These are phyloP conservation scores for Channa striata DNA, from an alignment of 2,797 vertebrate genomes.

Conservation along the genomic window DNA sequence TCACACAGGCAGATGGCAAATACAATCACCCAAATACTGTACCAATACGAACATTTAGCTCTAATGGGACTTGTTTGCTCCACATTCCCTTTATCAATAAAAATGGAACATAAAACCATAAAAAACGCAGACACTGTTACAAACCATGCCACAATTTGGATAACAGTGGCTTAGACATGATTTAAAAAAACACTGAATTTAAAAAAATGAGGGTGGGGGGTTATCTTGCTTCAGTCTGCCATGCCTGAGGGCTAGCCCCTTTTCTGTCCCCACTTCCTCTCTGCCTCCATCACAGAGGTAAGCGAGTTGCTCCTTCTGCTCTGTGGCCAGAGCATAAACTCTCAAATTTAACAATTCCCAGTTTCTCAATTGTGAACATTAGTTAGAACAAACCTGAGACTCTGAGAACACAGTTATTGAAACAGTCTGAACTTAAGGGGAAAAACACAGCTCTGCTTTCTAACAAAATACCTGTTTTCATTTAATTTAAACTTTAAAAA, in stretches of 20 bases:
- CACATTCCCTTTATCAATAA: conserved; percentile 76
- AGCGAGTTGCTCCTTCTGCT: background rate
- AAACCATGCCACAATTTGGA: conserved; percentile 37
- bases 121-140: conserved; percentile 58
- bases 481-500: conserved; percentile 16
- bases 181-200: conserved; percentile 16
- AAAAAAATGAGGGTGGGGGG: conserved; percentile 27
- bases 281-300: conserved; percentile 20
- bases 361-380: conserved; percentile 16
- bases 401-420: conserved; percentile 19
- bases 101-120: conserved; percentile 44
- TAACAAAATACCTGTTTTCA: background rate
- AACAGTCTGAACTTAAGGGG: background rate
- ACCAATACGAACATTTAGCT: conserved; percentile 10
- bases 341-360: conserved; percentile 19
- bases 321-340: conserved; percentile 4
- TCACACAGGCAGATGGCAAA: background rate
- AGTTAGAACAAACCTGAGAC: conserved; percentile 33
- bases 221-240: conserved; percentile 22
- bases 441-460: conserved; percentile 12
- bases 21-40: conserved; percentile 1
- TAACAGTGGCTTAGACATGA: conserved; percentile 24
- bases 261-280: conserved; percentile 39
- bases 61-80: conserved; percentile 56
- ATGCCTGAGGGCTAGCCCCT: conserved; percentile 21